Evolutionary conservation across 2,113 vertebrate genomes (phyloP), one percentile per base, ranked within the genome.

Genomic region (Archilochus colubris): DNA sequence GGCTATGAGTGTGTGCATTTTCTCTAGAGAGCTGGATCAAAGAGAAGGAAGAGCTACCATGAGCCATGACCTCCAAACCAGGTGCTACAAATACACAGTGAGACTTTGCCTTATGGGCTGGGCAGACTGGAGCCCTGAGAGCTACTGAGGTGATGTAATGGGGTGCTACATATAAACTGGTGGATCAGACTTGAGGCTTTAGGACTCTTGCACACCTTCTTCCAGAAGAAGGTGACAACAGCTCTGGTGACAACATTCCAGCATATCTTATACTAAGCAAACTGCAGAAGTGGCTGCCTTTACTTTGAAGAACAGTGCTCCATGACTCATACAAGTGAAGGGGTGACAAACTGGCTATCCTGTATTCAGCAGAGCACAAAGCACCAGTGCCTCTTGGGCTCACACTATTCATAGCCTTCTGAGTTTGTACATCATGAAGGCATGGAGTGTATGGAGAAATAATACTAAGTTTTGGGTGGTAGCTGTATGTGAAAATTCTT

Each of bases 401-500:
- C 30, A 25, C 10, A 7, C 6, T 86, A 25, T 44, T 69, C 58
- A 66, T 2, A 28, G 46, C 28, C 68, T 84, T 86, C 54, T 44
- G 55, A 40, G 69, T 16, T 69, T 75, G 75, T 73, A 63, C 0
- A 0, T 89, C 27, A 54, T 8, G 27, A 46, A 83, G 51, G 25
- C 61, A 80, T 3, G 14, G 69, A 69, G 46, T 9, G 43, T 61
- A 82, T 6, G 2, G 53, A 67, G 79, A 64, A 90, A 36, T 72
- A 75, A 70, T 15, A 72, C 24, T n/a, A 74, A 82, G 28, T 50
- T 82, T 87, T 54, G 58, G 54, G 93, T 79, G 89, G 89, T 23
- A 92, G 81, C 86, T 75, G 69, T 64, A 31, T 25, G 70, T 82
- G 80, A 81, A 93, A 94, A 79, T 46, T 48, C 88, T 58, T 74